Base-by-base conservation (phyloP, 2,797 vertebrate genomes). In the Clarias platycephalus region DNA sequence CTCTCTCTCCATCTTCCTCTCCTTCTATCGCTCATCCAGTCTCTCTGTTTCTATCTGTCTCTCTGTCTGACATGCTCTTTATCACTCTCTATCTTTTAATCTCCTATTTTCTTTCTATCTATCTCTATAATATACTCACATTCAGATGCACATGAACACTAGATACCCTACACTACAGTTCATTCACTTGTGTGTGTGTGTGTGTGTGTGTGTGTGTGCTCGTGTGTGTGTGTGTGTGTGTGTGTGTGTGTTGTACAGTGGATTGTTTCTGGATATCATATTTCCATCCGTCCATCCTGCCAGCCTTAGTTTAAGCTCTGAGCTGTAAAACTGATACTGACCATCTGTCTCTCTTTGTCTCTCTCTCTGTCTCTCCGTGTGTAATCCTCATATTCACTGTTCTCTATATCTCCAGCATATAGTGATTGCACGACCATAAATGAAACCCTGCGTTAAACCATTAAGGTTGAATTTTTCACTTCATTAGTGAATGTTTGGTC, bases 301-400 rank as follows among this genome's bases (percentile, higher is more conserved):
- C 64, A 79, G 67, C 60, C 64, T 37, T 55, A 58, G 24, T 58
- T 79, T 68, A 76, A 84, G 31, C 82, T 68, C 72, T 26, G 53
- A 70, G 55, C 37, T 70, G 31, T 78, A 77, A 83, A 70, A 84
- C 16, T 78, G 83, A 84, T 84, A 83, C 82, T 28, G 83, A 34
- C 83, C 75, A 68, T 78, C 83, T 84, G 74, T 70, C 74, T 84
- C 18, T 57, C 22, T 83, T 2, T 55, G 2, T 66, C 34, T 66
- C 40, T 67, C 62, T 18, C 60, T 64, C 26, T 44, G 15, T 53
- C 58, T 72, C 37, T 49, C 66, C 16, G 3, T 63, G 31, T 40
- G 34, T 57, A 4, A 18, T 24, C 24, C 10, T 71, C 37, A 3
- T 26, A 15, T 72, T 53, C 13, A 53, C 26, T 40, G 0, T 10